A percentile compares a stretch with the other conserved stretches of the same genome.
Evolutionary conservation across 2,113 vertebrate species (phyloP).

Genomic region (Todiramphus saurophagus): DNA sequence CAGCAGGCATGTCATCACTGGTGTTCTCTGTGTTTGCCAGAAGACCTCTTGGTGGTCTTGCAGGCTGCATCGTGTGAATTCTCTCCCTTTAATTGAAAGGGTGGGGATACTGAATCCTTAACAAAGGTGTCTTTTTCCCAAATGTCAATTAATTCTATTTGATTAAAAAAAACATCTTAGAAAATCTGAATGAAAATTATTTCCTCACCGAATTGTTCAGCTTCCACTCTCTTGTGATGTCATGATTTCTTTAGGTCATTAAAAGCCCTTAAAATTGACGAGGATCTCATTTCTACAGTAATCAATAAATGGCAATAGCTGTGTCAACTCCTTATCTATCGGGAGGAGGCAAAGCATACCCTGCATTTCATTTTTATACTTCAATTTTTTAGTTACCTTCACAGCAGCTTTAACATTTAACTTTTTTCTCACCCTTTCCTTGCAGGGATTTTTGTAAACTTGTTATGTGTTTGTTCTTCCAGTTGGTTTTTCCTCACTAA

Average conservation of each 20-base stretch:
- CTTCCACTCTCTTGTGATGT: not conserved
- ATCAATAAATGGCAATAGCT: not conserved
- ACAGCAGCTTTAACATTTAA: not conserved
- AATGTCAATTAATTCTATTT: slow-evolving; percentile 2
- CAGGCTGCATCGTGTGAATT: slow-evolving; percentile 5
- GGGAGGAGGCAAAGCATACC: not conserved
- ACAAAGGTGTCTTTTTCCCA: slow-evolving; percentile 1
- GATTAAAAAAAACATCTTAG: not conserved
- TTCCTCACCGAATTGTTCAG: not conserved
- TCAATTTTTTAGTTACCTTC: not conserved
- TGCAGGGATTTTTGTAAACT: not conserved
- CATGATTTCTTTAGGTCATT: not conserved
- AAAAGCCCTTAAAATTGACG: not conserved
- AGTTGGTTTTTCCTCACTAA: not conserved
- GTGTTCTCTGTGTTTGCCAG: slow-evolving; percentile 32
- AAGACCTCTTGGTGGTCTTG: slow-evolving; percentile 49
- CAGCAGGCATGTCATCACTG: slow-evolving; percentile 42
- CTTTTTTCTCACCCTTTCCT: not conserved
- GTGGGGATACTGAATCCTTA: not conserved
- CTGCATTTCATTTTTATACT: not conserved
- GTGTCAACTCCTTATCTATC: not conserved
- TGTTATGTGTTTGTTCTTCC: not conserved
- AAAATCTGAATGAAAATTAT: not conserved
- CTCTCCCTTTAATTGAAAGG: not conserved
- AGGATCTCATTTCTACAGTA: not conserved